A percentile compares a stretch with the other conserved stretches of the same genome.
phyloP scores from a whole-genome alignment of 2,888 invertebrate genomes.

The Leptopilina myrica region DNA sequence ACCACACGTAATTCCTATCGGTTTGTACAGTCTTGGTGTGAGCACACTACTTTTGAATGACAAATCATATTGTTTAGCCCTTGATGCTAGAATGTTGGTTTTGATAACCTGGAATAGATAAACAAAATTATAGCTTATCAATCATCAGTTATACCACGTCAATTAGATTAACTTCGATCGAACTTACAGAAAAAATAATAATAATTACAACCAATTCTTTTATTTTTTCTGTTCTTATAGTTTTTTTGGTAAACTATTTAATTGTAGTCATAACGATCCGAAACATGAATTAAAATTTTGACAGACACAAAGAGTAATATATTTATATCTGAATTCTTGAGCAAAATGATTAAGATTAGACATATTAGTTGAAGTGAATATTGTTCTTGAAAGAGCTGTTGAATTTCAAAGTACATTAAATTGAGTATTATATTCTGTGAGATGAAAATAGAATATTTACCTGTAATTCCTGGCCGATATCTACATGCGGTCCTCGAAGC shows the following conservation, averaged over 20 bases:
- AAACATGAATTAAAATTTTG: no score
- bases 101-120: slow-evolving; percentile 69
- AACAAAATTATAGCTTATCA: neutral
- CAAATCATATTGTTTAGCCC: slow-evolving; percentile 73
- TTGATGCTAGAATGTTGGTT: slow-evolving; percentile 73
- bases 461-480: slow-evolving; percentile 85
- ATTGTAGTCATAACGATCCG: no score
- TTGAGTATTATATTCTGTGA: neutral
- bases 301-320: no score
- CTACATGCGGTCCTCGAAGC: slow-evolving; percentile 89
- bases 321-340: no score
- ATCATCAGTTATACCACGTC: neutral
- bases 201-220: neutral
- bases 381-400: no score
- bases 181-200: no score
- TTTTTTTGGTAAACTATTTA: no score
- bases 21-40: slow-evolving; percentile 80
- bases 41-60: slow-evolving; percentile 72
- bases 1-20: slow-evolving; percentile 89
- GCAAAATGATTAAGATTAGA: no score
- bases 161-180: no score
- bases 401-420: neutral
- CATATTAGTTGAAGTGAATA: no score
- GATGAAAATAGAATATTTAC: slow-evolving; percentile 54
- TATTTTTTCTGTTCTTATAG: no score